phyloP scores from a whole-genome alignment of 2,797 vertebrate species.

The Nasua narica region DNA sequence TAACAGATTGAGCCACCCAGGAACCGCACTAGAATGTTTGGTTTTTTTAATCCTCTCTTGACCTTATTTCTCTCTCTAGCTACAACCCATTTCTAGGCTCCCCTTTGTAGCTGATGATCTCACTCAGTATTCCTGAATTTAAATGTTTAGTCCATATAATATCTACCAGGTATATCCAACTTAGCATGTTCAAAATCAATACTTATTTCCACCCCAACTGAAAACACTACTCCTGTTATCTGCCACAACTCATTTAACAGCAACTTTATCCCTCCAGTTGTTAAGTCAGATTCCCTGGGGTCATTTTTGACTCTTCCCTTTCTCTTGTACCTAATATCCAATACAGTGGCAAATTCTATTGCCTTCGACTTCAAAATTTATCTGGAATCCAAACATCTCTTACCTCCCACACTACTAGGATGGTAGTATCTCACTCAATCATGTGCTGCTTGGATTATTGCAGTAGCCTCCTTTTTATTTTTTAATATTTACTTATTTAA shows the following conservation, averaged over 20 bases:
- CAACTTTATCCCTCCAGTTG: not conserved
- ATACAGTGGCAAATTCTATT: not conserved
- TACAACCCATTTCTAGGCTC: not conserved
- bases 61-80: not conserved
- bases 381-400: not conserved
- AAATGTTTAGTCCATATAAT: not conserved
- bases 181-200: not conserved
- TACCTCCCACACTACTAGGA: not conserved
- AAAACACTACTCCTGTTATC: not conserved
- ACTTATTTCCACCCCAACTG: not conserved
- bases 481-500: not conserved
- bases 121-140: not conserved
- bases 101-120: not conserved
- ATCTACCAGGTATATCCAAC: not conserved
- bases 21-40: not conserved
- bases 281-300: not conserved
- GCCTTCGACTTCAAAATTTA: not conserved
- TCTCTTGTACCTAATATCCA: not conserved
- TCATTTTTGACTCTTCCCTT: not conserved
- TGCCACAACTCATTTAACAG: not conserved
- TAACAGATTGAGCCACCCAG: too few species aligned
- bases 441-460: not conserved
- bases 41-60: not conserved
- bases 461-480: not conserved
- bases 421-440: not conserved